These are phyloP conservation scores for Allacma fusca DNA, from an alignment of 2,888 invertebrate species.

Conservation along the genomic window DNA sequence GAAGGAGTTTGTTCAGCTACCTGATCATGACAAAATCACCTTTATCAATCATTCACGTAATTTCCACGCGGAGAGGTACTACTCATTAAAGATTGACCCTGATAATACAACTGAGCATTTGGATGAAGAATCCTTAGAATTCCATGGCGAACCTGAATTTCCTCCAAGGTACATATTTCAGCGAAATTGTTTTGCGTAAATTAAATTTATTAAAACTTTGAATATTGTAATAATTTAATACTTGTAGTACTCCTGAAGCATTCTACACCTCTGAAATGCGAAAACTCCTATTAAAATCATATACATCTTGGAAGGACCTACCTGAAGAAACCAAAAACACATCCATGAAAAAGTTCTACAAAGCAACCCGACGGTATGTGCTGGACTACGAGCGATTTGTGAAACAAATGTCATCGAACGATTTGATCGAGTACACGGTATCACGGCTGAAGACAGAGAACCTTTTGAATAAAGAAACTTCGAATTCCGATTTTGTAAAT, in stretches of 20 bases:
- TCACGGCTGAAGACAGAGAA: slow-evolving; percentile 41
- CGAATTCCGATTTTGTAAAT: neutral
- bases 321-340: slow-evolving; percentile 43
- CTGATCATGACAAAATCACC: slow-evolving; percentile 51
- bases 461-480: neutral
- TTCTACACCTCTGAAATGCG: slow-evolving; percentile 41
- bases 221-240: neutral
- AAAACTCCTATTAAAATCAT: neutral
- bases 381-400: slow-evolving; percentile 53
- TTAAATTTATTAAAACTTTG: neutral
- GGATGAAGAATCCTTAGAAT: neutral
- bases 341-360: slow-evolving; percentile 52
- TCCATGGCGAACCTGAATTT: slow-evolving; percentile 3
- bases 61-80: slow-evolving; percentile 29
- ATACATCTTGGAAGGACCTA: slow-evolving; percentile 45
- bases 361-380: slow-evolving; percentile 45
- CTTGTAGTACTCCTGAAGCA: slow-evolving; percentile 44
- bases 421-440: slow-evolving; percentile 51
- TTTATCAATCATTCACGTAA: slow-evolving; percentile 46
- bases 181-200: neutral
- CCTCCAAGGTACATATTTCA: slow-evolving; percentile 10
- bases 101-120: neutral
- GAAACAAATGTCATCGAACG: slow-evolving; percentile 52
- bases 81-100: neutral
- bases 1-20: slow-evolving; percentile 48